A percentile compares a stretch with the other conserved stretches of the same genome.
Evolutionary conservation across 1,140 invertebrate genomes (phyloP).

Genomic region (Drosophila tani): DNA sequence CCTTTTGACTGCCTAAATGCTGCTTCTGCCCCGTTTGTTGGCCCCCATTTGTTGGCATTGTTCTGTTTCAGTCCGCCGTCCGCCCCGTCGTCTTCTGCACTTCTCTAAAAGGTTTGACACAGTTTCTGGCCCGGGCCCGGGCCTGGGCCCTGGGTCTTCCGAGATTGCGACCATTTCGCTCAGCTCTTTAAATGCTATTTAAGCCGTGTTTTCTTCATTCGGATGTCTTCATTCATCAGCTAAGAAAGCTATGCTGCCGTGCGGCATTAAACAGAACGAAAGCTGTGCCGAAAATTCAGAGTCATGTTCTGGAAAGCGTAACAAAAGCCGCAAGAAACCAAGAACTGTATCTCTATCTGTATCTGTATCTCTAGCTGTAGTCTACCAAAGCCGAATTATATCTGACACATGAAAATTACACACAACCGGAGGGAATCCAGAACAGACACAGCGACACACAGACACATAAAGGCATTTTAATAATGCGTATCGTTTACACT

Average conservation of each 20-base stretch:
- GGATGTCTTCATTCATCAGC: slow-evolving; percentile 61
- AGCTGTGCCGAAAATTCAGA: slow-evolving; percentile 68
- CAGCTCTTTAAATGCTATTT: slow-evolving; percentile 78
- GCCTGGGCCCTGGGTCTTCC: slow-evolving; percentile 25
- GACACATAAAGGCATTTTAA: slow-evolving; percentile 68
- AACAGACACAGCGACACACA: slow-evolving; percentile 33
- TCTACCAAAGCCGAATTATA: slow-evolving; percentile 54
- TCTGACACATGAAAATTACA: slow-evolving; percentile 61
- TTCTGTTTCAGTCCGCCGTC: slow-evolving; percentile 54
- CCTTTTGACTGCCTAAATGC: slow-evolving; percentile 64
- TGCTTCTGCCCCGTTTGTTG: slow-evolving; percentile 68
- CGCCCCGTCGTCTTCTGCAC: slow-evolving; percentile 62
- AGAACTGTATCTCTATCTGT: slow-evolving; percentile 55
- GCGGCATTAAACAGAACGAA: slow-evolving; percentile 69
- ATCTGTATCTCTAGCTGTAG: slow-evolving; percentile 18
- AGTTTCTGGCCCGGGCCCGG: slow-evolving; percentile 56
- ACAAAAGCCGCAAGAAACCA: slow-evolving; percentile 62
- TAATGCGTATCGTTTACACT: slow-evolving; percentile 78
- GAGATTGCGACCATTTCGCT: slow-evolving; percentile 69
- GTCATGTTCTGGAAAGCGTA: slow-evolving; percentile 83
- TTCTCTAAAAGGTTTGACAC: slow-evolving; percentile 77
- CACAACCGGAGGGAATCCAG: slow-evolving; percentile 10
- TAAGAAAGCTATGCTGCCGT: slow-evolving; percentile 55
- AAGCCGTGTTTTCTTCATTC: slow-evolving; percentile 50
- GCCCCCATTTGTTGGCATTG: slow-evolving; percentile 72